These are phyloP conservation scores for Aspidoscelis tigris DNA, from an alignment of 2,113 vertebrate species.

Conservation along the genomic window DNA sequence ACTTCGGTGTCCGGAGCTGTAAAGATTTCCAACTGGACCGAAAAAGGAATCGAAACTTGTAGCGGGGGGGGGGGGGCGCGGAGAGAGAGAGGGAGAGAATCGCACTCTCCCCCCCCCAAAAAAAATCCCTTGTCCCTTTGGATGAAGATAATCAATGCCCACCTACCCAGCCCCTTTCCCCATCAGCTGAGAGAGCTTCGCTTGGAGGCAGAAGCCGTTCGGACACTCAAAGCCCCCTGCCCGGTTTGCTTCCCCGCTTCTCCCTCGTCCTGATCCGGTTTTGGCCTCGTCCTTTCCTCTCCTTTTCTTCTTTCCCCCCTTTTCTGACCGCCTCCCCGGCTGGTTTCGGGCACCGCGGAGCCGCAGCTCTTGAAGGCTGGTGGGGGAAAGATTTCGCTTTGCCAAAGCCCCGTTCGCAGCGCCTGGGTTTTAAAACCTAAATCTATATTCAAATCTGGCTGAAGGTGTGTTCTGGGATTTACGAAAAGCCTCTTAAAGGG, in stretches of 20 bases:
- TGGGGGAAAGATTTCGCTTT: conserved; percentile 76
- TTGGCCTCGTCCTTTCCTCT: not conserved
- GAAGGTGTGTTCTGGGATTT: conserved; percentile 94
- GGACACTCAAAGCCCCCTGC: not conserved
- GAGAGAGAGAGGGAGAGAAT: not conserved
- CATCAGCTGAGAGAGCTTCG: conserved; percentile 56
- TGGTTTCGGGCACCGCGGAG: too few species aligned
- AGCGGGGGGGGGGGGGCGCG: not conserved
- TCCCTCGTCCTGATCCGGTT: not conserved
- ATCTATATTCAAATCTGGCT: conserved; percentile 98
- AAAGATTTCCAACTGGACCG: conserved; percentile 69
- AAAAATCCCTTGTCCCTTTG: conserved; percentile 42
- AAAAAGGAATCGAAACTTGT: conserved; percentile 64
- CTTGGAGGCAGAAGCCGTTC: conserved; percentile 25
- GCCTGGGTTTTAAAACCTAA: conserved; percentile 95
- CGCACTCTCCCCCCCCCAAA: not conserved
- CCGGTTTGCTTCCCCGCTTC: not conserved
- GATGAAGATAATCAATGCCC: conserved; percentile 37
- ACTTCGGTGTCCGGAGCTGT: conserved; percentile 67
- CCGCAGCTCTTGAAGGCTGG: too few species aligned
- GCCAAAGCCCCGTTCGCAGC: conserved; percentile 82
- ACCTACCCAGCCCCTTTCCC: conserved; percentile 37
- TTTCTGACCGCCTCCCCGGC: conserved; percentile 52
- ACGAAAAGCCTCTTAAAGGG: conserved; percentile 97
- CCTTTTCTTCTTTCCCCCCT: conserved; percentile 61